Conservation (phyloP, 2,113 vertebrate species). For the Gorsachius goisagi region DNA sequence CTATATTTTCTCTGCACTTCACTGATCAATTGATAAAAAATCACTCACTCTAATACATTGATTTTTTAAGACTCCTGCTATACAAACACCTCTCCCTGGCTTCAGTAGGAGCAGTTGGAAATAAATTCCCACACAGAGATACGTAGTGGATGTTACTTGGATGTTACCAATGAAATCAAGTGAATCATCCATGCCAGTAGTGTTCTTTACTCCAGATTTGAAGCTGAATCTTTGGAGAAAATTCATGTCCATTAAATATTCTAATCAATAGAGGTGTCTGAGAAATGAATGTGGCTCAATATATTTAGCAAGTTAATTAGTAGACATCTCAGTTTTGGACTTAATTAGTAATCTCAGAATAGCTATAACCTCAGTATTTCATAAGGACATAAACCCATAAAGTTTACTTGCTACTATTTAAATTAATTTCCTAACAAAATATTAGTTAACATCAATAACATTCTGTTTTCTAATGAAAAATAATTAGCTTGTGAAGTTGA, state of each 20-base stretch:
- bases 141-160: neutral
- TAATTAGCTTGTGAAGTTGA: neutral
- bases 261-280: neutral
- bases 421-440: neutral
- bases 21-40: neutral
- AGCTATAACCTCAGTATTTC: neutral
- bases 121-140: neutral
- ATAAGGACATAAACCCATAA: neutral
- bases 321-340: neutral
- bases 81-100: neutral
- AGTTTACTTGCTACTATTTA: neutral
- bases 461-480: neutral
- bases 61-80: neutral
- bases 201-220: neutral
- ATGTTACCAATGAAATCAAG: neutral
- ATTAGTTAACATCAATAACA: neutral
- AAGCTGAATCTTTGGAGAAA: neutral
- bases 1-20: neutral
- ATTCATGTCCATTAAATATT: neutral
- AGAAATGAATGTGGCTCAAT: neutral
- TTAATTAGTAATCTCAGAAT: neutral
- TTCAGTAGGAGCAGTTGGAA: neutral
- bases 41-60: accelerated
- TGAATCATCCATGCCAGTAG: neutral
- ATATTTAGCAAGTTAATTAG: neutral